Evolutionary conservation across 2,888 invertebrate genomes (phyloP).

Genomic region (Ophion obscuratus): DNA sequence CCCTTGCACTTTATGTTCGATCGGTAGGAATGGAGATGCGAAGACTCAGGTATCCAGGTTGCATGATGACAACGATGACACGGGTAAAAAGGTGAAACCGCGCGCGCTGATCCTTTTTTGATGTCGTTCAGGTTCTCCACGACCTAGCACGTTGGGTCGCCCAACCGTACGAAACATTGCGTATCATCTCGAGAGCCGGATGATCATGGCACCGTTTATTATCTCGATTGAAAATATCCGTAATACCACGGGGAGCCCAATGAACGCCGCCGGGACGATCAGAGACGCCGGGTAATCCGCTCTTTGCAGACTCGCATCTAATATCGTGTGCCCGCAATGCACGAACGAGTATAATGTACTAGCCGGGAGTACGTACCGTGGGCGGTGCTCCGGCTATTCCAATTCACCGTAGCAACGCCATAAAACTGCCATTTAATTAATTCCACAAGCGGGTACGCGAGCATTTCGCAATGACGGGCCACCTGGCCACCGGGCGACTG

Average conservation of each 20-base stretch:
- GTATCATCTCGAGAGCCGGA: conserved; percentile 11
- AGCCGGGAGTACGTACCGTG: conserved; percentile 53
- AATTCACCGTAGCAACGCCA: conserved; percentile 69
- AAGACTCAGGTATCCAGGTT: not conserved
- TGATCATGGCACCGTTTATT: conserved; percentile 40
- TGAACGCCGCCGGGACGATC: conserved; percentile 15
- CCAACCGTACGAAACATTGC: not conserved
- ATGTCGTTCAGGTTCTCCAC: conserved; percentile 2
- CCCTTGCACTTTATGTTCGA: conserved; percentile 24
- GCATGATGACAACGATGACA: conserved; percentile 15
- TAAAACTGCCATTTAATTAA: conserved; percentile 73
- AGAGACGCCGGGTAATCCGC: conserved; percentile 32
- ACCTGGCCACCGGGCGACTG: conserved; percentile 63
- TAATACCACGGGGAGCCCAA: conserved; percentile 33
- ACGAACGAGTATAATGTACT: conserved; percentile 30
- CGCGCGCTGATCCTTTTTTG: conserved; percentile 17
- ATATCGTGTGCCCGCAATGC: conserved; percentile 48
- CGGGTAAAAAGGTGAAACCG: conserved; percentile 12
- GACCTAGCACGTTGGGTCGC: conserved; percentile 14
- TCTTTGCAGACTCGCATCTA: conserved; percentile 51
- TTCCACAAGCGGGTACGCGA: conserved; percentile 63
- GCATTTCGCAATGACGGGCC: conserved; percentile 68
- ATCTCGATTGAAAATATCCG: conserved; percentile 45
- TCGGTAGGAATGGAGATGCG: not conserved
- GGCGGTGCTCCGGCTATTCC: conserved; percentile 70